Evolutionary conservation across 1,140 invertebrate genomes (phyloP).

Genomic region (Lineus longissimus): DNA sequence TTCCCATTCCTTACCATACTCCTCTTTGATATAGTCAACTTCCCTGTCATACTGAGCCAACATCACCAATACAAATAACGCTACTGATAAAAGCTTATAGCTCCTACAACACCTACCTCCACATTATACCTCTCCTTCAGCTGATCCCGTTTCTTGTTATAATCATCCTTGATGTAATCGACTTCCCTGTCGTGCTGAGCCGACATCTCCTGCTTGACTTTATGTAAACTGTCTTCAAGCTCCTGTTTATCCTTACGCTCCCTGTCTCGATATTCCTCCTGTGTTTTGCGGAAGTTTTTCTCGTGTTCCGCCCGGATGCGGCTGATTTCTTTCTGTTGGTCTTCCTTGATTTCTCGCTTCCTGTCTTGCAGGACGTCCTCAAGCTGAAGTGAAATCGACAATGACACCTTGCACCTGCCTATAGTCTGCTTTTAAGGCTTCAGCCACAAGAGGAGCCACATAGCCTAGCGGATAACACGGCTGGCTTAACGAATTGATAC

Average conservation of each 20-base stretch:
- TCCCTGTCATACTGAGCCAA: conserved; percentile 41
- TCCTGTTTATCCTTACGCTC: conserved; percentile 32
- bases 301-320: conserved; percentile 36
- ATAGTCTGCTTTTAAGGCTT: neutral
- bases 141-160: conserved; percentile 31
- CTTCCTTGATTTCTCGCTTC: conserved; percentile 33
- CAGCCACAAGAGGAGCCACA: neutral
- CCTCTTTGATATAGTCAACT: conserved; percentile 33
- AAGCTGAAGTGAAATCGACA: conserved; percentile 28
- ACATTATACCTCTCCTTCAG: conserved; percentile 17
- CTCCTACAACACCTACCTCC: too few species aligned
- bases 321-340: conserved; percentile 38
- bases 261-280: conserved; percentile 42
- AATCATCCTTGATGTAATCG: conserved; percentile 34
- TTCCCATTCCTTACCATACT: conserved; percentile 33
- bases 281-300: conserved; percentile 28
- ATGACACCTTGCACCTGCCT: neutral
- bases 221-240: conserved; percentile 31
- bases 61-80: too few species aligned
- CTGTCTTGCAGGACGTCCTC: conserved; percentile 44
- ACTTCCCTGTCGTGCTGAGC: conserved; percentile 41
- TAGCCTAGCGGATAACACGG: neutral
- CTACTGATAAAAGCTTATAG: too few species aligned
- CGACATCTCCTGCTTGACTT: conserved; percentile 34
- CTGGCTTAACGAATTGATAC: too few species aligned